Evolutionary conservation across 2,888 invertebrate genomes (phyloP).

Genomic region (Cyclophora albipunctata): DNA sequence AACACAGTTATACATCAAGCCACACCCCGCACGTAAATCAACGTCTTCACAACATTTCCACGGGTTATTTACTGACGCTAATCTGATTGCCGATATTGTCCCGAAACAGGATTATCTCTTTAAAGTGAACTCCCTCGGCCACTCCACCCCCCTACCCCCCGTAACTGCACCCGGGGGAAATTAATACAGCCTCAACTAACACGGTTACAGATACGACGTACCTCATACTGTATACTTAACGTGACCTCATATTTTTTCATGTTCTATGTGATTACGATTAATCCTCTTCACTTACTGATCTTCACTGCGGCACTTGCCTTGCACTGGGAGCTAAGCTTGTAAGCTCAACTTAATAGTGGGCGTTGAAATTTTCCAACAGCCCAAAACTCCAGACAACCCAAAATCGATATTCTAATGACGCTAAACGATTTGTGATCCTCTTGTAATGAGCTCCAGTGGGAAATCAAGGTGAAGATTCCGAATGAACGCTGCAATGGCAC

Average conservation of each 20-base stretch:
- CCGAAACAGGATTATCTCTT: constrained; percentile 2
- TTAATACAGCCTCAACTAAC: constrained; percentile 1
- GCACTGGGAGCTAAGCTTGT: too few species aligned
- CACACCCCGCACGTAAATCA: too few species aligned
- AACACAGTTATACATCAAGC: too few species aligned
- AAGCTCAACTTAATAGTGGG: too few species aligned
- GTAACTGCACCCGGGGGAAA: constrained; percentile 6
- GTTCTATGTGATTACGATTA: too few species aligned
- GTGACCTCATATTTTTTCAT: too few species aligned
- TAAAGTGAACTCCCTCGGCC: neutral
- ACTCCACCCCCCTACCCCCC: neutral
- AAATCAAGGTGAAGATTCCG: neutral
- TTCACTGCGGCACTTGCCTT: too few species aligned
- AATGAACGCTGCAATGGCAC: too few species aligned
- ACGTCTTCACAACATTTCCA: constrained; percentile 1
- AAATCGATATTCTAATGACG: too few species aligned
- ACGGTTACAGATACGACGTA: neutral
- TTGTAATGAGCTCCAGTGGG: neutral
- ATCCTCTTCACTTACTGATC: too few species aligned
- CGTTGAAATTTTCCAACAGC: too few species aligned
- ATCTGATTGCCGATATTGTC: constrained; percentile 18
- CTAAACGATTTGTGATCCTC: neutral
- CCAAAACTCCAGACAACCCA: too few species aligned
- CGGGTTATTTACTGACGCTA: constrained; percentile 8
- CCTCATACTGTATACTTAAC: neutral